Percentiles rank a stretch among this genome's conserved stretches.
These are phyloP conservation scores for Nibea coibor DNA, from an alignment of 2,113 vertebrate genomes.

Conservation along the genomic window DNA sequence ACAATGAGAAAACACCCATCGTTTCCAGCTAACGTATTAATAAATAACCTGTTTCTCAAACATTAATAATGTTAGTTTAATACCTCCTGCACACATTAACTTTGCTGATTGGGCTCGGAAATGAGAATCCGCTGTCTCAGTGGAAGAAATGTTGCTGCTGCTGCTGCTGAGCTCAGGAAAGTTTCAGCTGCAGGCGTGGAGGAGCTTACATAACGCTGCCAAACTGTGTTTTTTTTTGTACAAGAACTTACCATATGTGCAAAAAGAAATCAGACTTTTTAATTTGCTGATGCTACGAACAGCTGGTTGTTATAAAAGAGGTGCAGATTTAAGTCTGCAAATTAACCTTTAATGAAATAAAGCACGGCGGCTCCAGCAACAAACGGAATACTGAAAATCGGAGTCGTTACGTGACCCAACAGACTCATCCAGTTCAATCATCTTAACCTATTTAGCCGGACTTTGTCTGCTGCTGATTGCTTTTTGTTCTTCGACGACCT, in stretches of 20 bases:
- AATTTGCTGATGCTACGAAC: conserved; percentile 17
- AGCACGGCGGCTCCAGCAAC: too few species aligned
- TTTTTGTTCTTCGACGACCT: conserved; percentile 18
- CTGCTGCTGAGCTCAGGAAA: conserved; percentile 37
- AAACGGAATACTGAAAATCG: neutral
- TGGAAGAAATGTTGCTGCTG: conserved; percentile 22
- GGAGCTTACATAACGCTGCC: conserved; percentile 7
- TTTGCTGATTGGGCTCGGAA: conserved; percentile 7
- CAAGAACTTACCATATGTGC: conserved; percentile 2
- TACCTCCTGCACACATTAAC: conserved; percentile 13
- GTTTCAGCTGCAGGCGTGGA: neutral
- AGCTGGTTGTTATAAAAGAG: conserved; percentile 9
- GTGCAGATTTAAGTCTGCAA: neutral
- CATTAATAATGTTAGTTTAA: conserved; percentile 1
- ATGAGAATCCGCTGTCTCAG: conserved; percentile 17
- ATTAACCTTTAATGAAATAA: neutral
- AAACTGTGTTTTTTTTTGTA: neutral
- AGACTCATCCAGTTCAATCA: conserved; percentile 1
- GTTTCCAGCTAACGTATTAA: neutral
- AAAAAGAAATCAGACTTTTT: neutral
- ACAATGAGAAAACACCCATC: neutral
- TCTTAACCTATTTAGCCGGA: conserved; percentile 23
- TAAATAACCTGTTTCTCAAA: conserved; percentile 6
- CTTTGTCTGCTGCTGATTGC: conserved; percentile 39
- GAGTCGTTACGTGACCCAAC: neutral